Base-by-base conservation (phyloP, 2,113 vertebrate species). In the Prionailurus bengalensis region DNA sequence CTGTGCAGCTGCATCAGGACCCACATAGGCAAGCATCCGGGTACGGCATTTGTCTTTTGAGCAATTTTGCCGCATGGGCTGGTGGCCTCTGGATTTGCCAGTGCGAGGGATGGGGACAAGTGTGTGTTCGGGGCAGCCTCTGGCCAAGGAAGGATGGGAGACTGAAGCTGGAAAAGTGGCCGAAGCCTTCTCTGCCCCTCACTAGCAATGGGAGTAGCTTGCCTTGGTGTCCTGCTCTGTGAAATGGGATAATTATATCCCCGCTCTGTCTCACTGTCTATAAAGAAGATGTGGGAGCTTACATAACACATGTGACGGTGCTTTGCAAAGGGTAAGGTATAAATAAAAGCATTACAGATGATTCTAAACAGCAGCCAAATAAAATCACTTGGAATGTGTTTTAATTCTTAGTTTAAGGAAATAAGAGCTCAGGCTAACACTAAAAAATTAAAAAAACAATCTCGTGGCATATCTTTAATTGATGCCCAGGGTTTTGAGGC, bases 301-400 rank as follows among this genome's bases (percentile, higher is more conserved):
- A 61, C 29, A 17, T 16, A 68, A n/a, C 25, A 65, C n/a, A 27
- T 73, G 66, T 53, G 53, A 36, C 33, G 51, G 63, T 70, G 21
- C 16, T 83, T 85, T 79, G 88, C 86, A 83, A 74, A 63, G 76
- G 31, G 17, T 68, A 78, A 45, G 33, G n/a, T 71, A 42, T 33
- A 88, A 53, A 73, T 31, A 80, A 53, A 71, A 79, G 19, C 19
- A 10, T 63, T 53, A n/a, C 1, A 45, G 19, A 23, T 66, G 55
- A 61, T 58, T 27, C 31, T 55, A 96, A 82, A 68, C 5, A 83
- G 63, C 31, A 93, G 19, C 31, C 39, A 51, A 88, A 58, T 76
- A 84, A 70, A 83, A 83, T 84, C 39, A 61, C 31, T 83, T 48
- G 85, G 70, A 45, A 27, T 61, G 65, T 94, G 55, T 93, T 89